Percentiles rank a stretch among this genome's conserved stretches.
Conservation (phyloP, 2,113 vertebrate genomes). For the Aspidoscelis tigris region DNA sequence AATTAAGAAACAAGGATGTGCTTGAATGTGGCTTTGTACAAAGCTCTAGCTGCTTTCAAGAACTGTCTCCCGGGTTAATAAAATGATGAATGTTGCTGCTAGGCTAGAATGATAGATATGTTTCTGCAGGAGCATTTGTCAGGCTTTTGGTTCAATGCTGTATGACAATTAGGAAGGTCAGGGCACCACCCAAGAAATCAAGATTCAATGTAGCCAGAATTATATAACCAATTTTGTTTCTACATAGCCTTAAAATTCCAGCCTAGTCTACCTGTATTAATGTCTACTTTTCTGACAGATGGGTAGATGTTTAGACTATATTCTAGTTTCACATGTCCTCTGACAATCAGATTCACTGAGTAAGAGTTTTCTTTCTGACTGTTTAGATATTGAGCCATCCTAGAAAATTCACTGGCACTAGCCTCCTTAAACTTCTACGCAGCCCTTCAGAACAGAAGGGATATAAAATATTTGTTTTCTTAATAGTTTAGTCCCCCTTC, state of each 20-base stretch:
- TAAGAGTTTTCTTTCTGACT: not conserved
- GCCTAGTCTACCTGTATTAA: not conserved
- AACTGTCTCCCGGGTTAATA: not conserved
- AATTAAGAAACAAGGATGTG: not conserved
- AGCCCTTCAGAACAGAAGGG: not conserved
- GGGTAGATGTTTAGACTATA: not conserved
- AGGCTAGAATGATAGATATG: not conserved
- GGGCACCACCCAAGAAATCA: not conserved
- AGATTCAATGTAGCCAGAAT: not conserved
- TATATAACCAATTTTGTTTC: not conserved
- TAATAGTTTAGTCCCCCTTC: no score
- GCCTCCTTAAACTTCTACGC: not conserved
- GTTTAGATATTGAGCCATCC: not conserved
- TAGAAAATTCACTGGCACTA: not conserved
- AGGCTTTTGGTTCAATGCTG: not conserved
- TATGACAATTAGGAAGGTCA: not conserved
- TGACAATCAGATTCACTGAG: not conserved
- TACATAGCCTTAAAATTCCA: not conserved
- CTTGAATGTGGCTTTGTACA: not conserved
- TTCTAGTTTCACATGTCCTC: not conserved
- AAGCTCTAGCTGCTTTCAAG: not conserved
- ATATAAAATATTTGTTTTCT: no score
- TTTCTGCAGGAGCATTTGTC: not conserved
- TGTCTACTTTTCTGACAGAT: not conserved
- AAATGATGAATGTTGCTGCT: not conserved